phyloP scores from a whole-genome alignment of 2,113 vertebrate genomes.

The Muntiacus muntjak region DNA sequence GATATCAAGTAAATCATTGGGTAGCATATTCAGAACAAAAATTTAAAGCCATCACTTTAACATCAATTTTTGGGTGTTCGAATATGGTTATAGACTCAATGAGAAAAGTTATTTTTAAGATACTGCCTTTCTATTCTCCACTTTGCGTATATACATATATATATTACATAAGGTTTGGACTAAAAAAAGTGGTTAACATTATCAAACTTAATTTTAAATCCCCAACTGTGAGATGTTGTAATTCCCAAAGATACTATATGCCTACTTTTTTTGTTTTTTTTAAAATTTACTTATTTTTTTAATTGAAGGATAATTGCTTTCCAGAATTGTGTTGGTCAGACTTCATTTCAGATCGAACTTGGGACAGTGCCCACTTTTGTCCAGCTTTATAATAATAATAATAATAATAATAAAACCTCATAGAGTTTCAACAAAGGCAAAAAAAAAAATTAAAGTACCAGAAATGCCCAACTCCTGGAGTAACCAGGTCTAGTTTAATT shows the following conservation, averaged over 20 bases:
- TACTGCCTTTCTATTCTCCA: background rate
- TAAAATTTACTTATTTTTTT: background rate
- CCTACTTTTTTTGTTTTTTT: background rate
- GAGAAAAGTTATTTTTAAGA: background rate
- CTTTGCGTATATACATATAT: accelerated
- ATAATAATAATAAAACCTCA: background rate
- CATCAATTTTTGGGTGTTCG: background rate
- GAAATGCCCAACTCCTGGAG: background rate
- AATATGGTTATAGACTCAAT: background rate
- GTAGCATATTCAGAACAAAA: background rate
- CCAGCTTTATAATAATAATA: background rate
- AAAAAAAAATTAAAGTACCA: background rate
- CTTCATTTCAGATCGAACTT: background rate
- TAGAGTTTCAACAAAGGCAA: background rate
- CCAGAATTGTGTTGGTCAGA: background rate
- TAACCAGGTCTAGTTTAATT: background rate
- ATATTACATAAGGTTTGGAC: background rate
- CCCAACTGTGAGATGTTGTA: background rate
- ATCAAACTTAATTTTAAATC: background rate
- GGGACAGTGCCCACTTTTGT: background rate
- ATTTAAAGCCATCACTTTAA: background rate
- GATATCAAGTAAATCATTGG: background rate
- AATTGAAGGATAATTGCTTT: background rate
- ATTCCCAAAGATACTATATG: background rate
- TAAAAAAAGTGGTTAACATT: background rate